Evolutionary conservation across 2,888 invertebrate species (phyloP), one percentile per base, ranked within the genome.

Genomic region (Catocala sponsa): DNA sequence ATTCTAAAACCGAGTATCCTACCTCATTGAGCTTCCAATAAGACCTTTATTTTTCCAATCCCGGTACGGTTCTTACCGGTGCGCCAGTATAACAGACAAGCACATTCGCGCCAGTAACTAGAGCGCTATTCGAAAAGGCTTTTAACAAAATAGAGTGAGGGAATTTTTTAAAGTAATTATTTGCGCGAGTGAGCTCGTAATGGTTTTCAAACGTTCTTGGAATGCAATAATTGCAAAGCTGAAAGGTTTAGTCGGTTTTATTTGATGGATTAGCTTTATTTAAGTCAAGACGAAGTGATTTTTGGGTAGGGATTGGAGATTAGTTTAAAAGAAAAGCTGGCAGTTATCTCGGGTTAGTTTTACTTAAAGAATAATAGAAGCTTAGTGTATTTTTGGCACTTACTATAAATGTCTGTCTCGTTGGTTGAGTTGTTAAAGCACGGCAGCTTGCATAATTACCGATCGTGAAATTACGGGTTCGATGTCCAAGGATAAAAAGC

Each of bases 121-220:
- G 71, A 60, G 67, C 59, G 72, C 53, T 74, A 79, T 78, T 77
- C 51, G 82, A 78, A 76, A 85, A 83, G 55, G 85, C 85, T 85
- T 85, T 85, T 77, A 83, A 69, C 74, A 69, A 80, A 81, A 81
- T 80, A 81, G 77, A 70, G 59, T 50, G 60, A 51, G 59, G 54
- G 78, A 75, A 74, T 80, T 78, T 80, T 81, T 77, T 65, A 76
- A 82, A 73, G 69, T 79, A 81, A 83, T 81, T 79, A 78, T 79
- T 73, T 74, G 63, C 55, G 53, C 51, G 64, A 65, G 60, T 55
- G 52, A 59, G 12, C 49, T 54, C 57, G 50, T 75, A 69, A 71
- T 70, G 73, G 74, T 55, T 78, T 76, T 58, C 65, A 66, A 68
- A 70, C 62, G 72, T 63, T 70, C 50, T 59, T 61, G 47, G 65